Conservation (phyloP, 64 coral and sea anemone genomes). For the Stichodactyla helianthus region DNA sequence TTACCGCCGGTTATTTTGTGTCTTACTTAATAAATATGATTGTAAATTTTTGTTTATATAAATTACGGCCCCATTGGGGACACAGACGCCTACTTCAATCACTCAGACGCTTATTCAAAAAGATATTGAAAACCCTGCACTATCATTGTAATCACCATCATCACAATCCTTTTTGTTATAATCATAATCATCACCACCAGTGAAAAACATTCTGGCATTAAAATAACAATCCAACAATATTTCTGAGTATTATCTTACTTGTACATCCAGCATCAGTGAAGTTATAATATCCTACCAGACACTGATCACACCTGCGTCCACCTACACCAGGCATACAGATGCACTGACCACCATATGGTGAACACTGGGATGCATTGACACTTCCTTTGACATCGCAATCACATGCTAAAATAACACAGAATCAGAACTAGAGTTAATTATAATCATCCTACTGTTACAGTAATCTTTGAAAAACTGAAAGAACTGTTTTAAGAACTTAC, state of each 20-base stretch:
- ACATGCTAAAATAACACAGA: constrained; percentile 42
- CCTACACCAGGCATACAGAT: constrained; percentile 61
- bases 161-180: too few relatives aligned
- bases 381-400: constrained; percentile 48
- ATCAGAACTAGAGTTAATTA: background rate
- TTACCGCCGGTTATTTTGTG: too few relatives aligned
- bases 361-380: constrained; percentile 35
- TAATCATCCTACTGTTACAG: background rate
- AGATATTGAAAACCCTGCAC: too few relatives aligned
- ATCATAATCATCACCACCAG: too few relatives aligned
- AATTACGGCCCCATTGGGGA: too few relatives aligned
- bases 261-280: constrained; percentile 58
- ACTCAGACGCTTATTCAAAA: too few relatives aligned
- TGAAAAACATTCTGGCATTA: background rate
- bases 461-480: background rate
- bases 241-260: constrained; percentile 35
- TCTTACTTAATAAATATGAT: too few relatives aligned
- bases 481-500: constrained; percentile 36
- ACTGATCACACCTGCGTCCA: constrained; percentile 60
- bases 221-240: background rate
- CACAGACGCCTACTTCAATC: too few relatives aligned
- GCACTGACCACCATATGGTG: constrained; percentile 70
- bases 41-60: too few relatives aligned
- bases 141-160: too few relatives aligned
- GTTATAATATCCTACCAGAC: constrained; percentile 49